phyloP scores from a whole-genome alignment of 2,888 invertebrate species.

The Strigamia crassipes region DNA sequence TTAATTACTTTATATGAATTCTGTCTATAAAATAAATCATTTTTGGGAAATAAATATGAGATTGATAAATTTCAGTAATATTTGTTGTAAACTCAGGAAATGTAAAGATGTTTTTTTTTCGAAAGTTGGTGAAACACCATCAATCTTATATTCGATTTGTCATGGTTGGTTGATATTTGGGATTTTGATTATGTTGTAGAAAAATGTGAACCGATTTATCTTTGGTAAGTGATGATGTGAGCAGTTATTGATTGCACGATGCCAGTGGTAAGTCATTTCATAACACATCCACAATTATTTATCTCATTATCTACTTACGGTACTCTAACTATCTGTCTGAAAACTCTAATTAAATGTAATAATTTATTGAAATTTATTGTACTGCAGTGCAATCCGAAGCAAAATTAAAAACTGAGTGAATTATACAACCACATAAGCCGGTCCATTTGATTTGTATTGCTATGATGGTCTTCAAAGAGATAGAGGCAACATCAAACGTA shows the following conservation, averaged over 20 bases:
- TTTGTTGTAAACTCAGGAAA: background rate
- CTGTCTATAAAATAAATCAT: too few species aligned
- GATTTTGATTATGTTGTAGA: background rate
- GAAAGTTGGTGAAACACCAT: background rate
- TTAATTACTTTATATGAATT: background rate
- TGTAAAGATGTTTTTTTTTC: background rate
- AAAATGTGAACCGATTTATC: conserved; percentile 10
- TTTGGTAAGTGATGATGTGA: background rate
- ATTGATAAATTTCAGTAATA: background rate
- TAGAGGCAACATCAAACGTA: background rate
- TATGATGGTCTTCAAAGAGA: background rate
- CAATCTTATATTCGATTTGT: conserved; percentile 1
- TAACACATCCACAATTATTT: background rate
- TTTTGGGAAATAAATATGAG: background rate
- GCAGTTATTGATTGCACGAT: background rate
- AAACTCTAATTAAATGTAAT: background rate
- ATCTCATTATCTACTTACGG: background rate
- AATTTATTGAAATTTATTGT: background rate
- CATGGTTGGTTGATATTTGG: conserved; percentile 11
- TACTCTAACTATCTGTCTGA: background rate
- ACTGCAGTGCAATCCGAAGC: background rate
- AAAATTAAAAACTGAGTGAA: background rate
- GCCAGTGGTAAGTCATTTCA: background rate
- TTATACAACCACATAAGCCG: background rate
- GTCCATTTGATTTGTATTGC: too few species aligned